These are phyloP conservation scores for Drosophila subsilvestris DNA, from an alignment of 2,888 invertebrate genomes.

Conservation along the genomic window DNA sequence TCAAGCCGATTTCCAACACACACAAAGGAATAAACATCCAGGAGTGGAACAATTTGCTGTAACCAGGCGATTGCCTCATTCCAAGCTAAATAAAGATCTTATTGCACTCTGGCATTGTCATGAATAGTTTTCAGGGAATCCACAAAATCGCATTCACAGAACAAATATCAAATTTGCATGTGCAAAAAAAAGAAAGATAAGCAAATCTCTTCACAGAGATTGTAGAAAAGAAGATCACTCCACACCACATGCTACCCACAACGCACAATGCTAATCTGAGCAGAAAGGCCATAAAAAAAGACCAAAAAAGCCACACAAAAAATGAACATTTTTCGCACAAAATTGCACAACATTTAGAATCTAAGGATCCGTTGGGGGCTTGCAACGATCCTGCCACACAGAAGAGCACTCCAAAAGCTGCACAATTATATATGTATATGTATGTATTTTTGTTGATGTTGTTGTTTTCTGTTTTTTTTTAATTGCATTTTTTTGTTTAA, in stretches of 20 bases:
- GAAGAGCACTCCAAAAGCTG: background rate
- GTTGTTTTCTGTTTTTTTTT: background rate
- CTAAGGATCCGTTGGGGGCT: background rate
- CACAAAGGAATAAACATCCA: too few relatives aligned
- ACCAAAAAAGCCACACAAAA: background rate
- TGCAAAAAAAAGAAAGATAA: background rate
- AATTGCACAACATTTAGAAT: background rate
- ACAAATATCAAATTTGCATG: background rate
- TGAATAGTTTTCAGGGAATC: background rate
- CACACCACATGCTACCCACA: background rate
- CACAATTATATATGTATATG: too few relatives aligned
- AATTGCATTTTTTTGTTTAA: background rate
- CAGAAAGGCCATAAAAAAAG: background rate
- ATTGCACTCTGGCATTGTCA: background rate
- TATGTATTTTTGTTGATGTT: background rate
- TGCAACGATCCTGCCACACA: background rate
- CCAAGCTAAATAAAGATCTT: too few relatives aligned
- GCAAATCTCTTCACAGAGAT: too few relatives aligned
- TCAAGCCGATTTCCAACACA: too few relatives aligned
- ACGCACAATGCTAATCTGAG: background rate
- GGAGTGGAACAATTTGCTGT: too few relatives aligned
- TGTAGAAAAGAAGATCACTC: too few relatives aligned
- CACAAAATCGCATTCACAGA: background rate
- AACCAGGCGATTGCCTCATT: too few relatives aligned
- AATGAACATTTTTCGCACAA: background rate